Percentiles rank a stretch among this genome's conserved stretches.
These are phyloP conservation scores for Columbina picui DNA, from an alignment of 2,113 vertebrate species.

Conservation along the genomic window DNA sequence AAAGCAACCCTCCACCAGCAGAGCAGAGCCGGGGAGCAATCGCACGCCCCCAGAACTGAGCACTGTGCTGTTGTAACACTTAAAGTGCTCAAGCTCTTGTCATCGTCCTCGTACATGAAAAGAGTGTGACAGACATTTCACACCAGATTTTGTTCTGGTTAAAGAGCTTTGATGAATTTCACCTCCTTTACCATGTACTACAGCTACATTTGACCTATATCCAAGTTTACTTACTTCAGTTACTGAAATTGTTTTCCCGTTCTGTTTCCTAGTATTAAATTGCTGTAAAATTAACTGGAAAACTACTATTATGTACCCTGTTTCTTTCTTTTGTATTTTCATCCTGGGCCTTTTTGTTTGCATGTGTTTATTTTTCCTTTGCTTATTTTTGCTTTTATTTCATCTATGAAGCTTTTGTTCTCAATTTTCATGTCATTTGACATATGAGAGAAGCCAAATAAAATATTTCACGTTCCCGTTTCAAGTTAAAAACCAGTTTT, in stretches of 20 bases:
- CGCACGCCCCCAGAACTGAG: background rate
- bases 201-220: background rate
- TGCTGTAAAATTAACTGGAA: slow-evolving; percentile 45
- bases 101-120: background rate
- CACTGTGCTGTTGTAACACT: background rate
- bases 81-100: background rate
- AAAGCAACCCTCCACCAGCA: background rate
- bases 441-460: slow-evolving; percentile 5
- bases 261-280: slow-evolving; percentile 36
- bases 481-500: slow-evolving; percentile 34
- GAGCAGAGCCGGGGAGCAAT: background rate
- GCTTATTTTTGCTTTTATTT: slow-evolving; percentile 22
- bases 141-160: background rate
- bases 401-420: background rate
- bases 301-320: background rate
- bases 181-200: background rate
- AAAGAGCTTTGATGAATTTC: background rate
- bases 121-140: background rate
- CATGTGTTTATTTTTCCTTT: slow-evolving; percentile 30
- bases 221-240: slow-evolving; percentile 26
- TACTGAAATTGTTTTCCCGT: slow-evolving; percentile 44
- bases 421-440: slow-evolving; percentile 40
- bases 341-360: background rate
- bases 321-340: slow-evolving; percentile 32
- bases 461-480: slow-evolving; percentile 42